Conservation (phyloP, 2,888 invertebrate genomes). For the Phymatocera aterrima region DNA sequence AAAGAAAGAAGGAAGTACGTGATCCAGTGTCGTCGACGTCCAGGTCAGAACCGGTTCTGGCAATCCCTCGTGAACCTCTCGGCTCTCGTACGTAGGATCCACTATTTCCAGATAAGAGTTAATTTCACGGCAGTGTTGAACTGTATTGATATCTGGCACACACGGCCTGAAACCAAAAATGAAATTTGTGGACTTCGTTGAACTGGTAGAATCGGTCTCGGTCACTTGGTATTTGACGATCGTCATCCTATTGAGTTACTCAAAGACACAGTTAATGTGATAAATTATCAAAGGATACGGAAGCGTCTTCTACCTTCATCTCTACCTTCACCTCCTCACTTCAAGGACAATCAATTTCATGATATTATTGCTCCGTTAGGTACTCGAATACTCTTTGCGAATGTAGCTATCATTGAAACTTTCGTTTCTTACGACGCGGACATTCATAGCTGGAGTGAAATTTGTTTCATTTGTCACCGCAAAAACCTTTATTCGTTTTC, state of each 20-base stretch:
- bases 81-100: background rate
- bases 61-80: background rate
- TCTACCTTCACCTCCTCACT: background rate
- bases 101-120: conserved; percentile 11
- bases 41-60: conserved; percentile 13
- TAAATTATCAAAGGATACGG: background rate
- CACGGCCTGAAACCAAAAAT: background rate
- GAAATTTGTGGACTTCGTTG: background rate
- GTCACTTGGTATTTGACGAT: background rate
- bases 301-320: background rate
- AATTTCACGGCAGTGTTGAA: conserved; percentile 20
- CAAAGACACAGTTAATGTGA: background rate
- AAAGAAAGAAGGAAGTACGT: background rate
- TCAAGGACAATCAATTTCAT: background rate
- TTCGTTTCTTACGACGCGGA: background rate
- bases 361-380: background rate
- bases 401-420: background rate
- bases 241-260: background rate
- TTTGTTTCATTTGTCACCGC: background rate
- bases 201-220: background rate
- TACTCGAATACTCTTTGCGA: background rate
- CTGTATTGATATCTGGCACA: background rate
- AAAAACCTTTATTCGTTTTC: conserved; percentile 52
- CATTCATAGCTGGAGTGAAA: background rate
- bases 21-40: background rate